Evolutionary conservation across 2,113 vertebrate species (phyloP).

Genomic region (Regulus satrapa): DNA sequence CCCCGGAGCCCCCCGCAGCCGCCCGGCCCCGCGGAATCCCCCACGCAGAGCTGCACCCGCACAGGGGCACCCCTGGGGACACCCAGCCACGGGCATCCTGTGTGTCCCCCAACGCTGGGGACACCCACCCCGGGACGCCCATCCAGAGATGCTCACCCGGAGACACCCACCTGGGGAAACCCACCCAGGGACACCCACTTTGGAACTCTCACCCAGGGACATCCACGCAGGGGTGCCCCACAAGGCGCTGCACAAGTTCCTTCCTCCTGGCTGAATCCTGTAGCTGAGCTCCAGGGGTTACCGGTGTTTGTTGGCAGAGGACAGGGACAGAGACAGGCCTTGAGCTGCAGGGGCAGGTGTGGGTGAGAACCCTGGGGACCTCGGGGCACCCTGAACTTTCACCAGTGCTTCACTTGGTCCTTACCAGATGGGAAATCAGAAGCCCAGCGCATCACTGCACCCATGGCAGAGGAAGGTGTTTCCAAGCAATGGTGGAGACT

Average conservation of each 20-base stretch:
- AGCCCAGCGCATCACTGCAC: not conserved
- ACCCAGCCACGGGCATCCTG: not conserved
- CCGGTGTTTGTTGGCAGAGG: not conserved
- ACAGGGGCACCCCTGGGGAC: not conserved
- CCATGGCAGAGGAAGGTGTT: not conserved
- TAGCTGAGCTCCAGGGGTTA: fast-evolving
- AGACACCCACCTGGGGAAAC: fast-evolving
- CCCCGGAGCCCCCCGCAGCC: not conserved
- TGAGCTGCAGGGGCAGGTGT: not conserved
- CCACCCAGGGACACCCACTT: fast-evolving
- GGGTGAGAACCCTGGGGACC: not conserved
- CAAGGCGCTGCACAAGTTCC: not conserved
- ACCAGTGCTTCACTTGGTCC: fast-evolving
- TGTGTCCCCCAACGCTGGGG: not conserved
- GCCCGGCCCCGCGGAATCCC: not conserved
- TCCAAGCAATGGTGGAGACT: not conserved
- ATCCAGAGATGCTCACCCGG: fast-evolving
- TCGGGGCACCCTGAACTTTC: not conserved
- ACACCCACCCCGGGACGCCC: not conserved
- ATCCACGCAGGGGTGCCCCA: fast-evolving
- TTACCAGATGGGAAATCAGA: not conserved
- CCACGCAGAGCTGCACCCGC: not conserved
- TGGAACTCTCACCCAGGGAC: not conserved
- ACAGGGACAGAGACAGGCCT: not conserved
- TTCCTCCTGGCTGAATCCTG: not conserved